Evolutionary conservation across 2,797 vertebrate species (phyloP).

Genomic region (Falco rusticolus): DNA sequence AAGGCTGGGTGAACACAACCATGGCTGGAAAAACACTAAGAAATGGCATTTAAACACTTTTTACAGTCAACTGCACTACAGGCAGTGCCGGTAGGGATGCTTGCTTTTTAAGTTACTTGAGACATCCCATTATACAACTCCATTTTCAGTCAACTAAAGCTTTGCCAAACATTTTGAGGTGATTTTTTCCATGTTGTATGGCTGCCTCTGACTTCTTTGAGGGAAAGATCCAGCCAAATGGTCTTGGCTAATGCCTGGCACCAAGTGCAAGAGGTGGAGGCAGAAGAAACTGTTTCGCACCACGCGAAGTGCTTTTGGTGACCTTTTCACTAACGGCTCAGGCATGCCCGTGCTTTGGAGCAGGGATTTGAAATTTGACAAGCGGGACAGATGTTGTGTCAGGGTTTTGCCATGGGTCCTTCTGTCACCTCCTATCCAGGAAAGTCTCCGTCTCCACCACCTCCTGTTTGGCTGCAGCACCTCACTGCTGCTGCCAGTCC

Average conservation of each 20-base stretch:
- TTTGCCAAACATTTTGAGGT: constrained; percentile 12
- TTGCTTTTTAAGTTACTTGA: constrained; percentile 6
- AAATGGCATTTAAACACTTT: background rate
- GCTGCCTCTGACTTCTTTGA: background rate
- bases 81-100: background rate
- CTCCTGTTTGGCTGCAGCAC: background rate
- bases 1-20: background rate
- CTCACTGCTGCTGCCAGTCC: background rate
- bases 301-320: fast-evolving
- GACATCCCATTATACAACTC: background rate
- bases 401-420: background rate
- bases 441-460: background rate
- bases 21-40: constrained; percentile 17
- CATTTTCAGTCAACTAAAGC: background rate
- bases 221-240: background rate
- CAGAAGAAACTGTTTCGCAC: background rate
- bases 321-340: background rate
- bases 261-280: background rate
- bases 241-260: background rate
- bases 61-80: background rate
- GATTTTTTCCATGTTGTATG: background rate
- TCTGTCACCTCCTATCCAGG: background rate
- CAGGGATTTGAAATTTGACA: background rate
- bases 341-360: background rate
- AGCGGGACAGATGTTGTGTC: background rate